A percentile compares a stretch with the other conserved stretches of the same genome.
Conservation (phyloP, 2,797 vertebrate species). For the Neopelma chrysocephalum region DNA sequence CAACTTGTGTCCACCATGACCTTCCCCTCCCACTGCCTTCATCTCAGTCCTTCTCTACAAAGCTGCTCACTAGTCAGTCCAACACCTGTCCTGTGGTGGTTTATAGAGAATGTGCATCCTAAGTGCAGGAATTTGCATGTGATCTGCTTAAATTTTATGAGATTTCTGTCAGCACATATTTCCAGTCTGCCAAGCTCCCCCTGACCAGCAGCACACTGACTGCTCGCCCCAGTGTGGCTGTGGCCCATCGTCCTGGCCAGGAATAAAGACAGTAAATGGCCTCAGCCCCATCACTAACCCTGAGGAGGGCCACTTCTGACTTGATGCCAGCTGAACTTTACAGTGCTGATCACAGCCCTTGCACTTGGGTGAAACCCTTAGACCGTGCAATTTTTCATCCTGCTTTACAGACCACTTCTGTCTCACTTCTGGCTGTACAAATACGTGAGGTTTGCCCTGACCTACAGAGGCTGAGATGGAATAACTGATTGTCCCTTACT, state of each 20-base stretch:
- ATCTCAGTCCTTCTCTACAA: neutral
- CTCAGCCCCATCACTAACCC: neutral
- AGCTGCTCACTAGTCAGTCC: neutral
- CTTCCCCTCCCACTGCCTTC: neutral
- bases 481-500: neutral
- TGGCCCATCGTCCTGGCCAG: neutral
- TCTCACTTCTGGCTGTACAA: neutral
- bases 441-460: neutral
- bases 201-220: neutral
- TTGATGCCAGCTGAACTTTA: neutral
- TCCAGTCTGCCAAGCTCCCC: neutral
- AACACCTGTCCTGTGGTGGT: neutral
- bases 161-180: neutral
- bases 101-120: neutral
- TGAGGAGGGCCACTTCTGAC: neutral
- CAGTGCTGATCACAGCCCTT: neutral
- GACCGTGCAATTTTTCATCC: neutral
- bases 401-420: neutral
- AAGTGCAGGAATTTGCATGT: neutral
- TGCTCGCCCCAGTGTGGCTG: neutral
- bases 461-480: neutral
- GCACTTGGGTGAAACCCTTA: neutral
- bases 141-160: neutral
- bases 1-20: neutral
- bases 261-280: neutral